These are phyloP conservation scores for Mesorhabditis sp. DNA, from an alignment of 2,888 invertebrate genomes.

Conservation along the genomic window DNA sequence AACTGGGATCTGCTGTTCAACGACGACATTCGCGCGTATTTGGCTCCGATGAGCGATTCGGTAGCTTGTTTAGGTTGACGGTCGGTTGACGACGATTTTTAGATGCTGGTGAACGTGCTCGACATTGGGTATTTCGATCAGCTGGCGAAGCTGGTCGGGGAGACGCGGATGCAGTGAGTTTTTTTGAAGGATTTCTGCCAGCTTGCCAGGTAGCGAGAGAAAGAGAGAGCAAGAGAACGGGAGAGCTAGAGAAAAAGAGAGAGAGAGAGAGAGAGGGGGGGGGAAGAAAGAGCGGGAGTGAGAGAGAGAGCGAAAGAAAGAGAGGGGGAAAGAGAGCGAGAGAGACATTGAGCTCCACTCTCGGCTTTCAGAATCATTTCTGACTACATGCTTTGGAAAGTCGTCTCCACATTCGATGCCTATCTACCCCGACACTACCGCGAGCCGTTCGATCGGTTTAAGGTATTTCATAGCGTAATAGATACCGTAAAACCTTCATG, in stretches of 20 bases:
- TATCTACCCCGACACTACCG: conserved; percentile 41
- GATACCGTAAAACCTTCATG: background rate
- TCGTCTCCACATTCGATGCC: conserved; percentile 35
- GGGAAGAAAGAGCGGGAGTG: background rate
- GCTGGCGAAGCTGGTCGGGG: conserved; percentile 25
- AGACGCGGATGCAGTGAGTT: conserved; percentile 10
- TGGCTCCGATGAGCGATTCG: conserved; percentile 30
- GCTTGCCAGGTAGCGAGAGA: background rate
- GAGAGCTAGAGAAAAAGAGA: background rate
- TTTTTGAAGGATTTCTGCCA: background rate
- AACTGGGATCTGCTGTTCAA: conserved; percentile 43
- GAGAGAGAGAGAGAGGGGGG: background rate
- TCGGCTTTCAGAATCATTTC: conserved; percentile 32
- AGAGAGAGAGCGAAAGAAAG: background rate
- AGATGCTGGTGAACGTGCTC: conserved; percentile 36
- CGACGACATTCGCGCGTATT: conserved; percentile 28
- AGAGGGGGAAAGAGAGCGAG: background rate
- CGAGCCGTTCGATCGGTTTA: conserved; percentile 32
- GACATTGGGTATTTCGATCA: conserved; percentile 40
- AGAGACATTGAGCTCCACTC: background rate
- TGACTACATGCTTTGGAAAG: conserved; percentile 49
- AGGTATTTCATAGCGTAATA: background rate
- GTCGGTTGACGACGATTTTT: conserved; percentile 5
- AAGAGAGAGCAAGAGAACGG: background rate
- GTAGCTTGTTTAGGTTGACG: background rate